Conservation (phyloP, 2,888 invertebrate species). For the Cheilosia grossa region DNA sequence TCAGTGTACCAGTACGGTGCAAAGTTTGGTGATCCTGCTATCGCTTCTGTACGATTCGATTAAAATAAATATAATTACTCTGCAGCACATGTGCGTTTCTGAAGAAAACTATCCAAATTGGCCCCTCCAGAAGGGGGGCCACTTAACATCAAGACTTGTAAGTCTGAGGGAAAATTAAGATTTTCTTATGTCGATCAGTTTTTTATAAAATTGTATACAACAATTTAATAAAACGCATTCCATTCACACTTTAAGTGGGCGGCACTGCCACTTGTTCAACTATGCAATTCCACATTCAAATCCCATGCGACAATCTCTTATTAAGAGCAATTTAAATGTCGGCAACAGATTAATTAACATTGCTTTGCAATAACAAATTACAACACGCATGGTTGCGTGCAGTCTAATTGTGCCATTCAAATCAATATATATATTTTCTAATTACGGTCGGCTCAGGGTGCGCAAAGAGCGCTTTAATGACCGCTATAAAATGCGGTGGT, state of each 20-base stretch:
- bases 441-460: not conserved
- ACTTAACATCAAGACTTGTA: too few relatives aligned
- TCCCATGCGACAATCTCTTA: slow-evolving; percentile 27
- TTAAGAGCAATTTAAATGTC: slow-evolving; percentile 57
- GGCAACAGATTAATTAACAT: slow-evolving; percentile 49
- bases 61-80: too few relatives aligned
- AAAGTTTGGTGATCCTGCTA: too few relatives aligned
- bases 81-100: too few relatives aligned
- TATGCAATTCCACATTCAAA: slow-evolving; percentile 15
- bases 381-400: slow-evolving; percentile 62
- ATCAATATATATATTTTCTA: slow-evolving; percentile 13
- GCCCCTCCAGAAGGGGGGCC: too few relatives aligned
- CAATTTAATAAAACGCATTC: not conserved
- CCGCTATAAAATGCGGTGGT: too few relatives aligned
- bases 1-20: too few relatives aligned
- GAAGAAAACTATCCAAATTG: too few relatives aligned
- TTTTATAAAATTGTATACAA: too few relatives aligned
- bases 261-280: slow-evolving; percentile 1
- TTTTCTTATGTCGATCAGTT: too few relatives aligned
- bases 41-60: too few relatives aligned
- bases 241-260: not conserved
- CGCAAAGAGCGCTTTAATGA: not conserved
- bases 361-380: slow-evolving; percentile 38
- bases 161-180: too few relatives aligned
- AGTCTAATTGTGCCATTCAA: slow-evolving; percentile 30